Evolutionary conservation across 2,888 invertebrate genomes (phyloP), one percentile per base, ranked within the genome.

Genomic region (Melinaea menophilus): DNA sequence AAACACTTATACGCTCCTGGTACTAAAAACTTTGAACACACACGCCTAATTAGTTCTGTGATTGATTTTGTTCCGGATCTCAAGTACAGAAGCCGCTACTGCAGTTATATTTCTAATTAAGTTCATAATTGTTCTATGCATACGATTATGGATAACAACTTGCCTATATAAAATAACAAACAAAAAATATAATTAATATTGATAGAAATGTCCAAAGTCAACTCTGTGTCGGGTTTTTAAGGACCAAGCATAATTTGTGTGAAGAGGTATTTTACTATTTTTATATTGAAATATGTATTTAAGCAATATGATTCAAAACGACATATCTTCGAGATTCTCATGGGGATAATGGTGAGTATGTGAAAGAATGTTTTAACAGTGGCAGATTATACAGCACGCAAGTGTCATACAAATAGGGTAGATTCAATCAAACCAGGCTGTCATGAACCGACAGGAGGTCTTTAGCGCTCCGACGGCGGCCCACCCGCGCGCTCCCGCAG

Each of bases 401-500:
- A 58, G 12, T 56, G 61, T 47, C 56, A 57, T 13, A 59, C 41
- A 57, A 66, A 67, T 59, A 57, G 59, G 59, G 31, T 13, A 56
- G 56, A 69, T 69, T 67, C 58, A 67, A 70, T 69, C 62, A 73
- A 68, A 79, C 77, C 76, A 75, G 72, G 80, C 78, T 77, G 79
- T 81, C 80, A 84, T 76, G 75, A 69, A 63, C 68, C 73, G 78
- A 80, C 79, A 79, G 76, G 74, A 81, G 78, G 81, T 80, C 77
- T 79, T 81, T 80, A 82, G 80, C 78, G 76, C 73, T 76, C 46
- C 74, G 75, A 76, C 73, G 71, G 70, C 62, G 69, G 75, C 85
- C 88, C 88, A 89, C 88, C 88, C 86, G 86, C 82, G 81, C 75
- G 82, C 71, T 73, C 79, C 86, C 82, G 69, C 75, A 55, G 86